Evolutionary conservation across 2,888 invertebrate species (phyloP).

Genomic region (Sacculina carcini): DNA sequence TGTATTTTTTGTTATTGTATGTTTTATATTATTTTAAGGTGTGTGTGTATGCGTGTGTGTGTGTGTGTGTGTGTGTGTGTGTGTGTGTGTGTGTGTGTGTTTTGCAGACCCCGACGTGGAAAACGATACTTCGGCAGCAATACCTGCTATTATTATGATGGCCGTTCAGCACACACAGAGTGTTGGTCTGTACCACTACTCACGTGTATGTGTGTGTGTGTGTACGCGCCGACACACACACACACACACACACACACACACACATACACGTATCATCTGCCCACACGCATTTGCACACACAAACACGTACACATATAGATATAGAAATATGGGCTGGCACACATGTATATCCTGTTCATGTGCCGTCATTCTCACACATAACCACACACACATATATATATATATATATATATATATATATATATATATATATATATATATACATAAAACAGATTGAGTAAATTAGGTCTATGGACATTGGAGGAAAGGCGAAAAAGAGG

Average conservation of each 20-base stretch:
- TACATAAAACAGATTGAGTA: no score
- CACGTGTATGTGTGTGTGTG: neutral
- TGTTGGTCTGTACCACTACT: conserved; percentile 31
- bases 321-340: neutral
- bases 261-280: neutral
- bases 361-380: neutral
- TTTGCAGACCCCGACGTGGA: conserved; percentile 14
- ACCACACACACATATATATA: no score
- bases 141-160: conserved; percentile 86
- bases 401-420: neutral
- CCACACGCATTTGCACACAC: neutral
- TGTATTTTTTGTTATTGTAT: no score
- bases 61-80: no score
- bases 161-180: conserved; percentile 86
- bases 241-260: neutral
- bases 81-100: no score
- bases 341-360: neutral
- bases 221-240: neutral
- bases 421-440: neutral
- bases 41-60: no score
- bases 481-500: no score
- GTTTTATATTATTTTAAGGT: no score
- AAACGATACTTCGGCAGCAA: conserved; percentile 20
- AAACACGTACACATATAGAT: neutral
- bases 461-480: no score